These are phyloP conservation scores for Schizopygopsis malacanthus DNA, from an alignment of 2,797 vertebrate species.

Conservation along the genomic window DNA sequence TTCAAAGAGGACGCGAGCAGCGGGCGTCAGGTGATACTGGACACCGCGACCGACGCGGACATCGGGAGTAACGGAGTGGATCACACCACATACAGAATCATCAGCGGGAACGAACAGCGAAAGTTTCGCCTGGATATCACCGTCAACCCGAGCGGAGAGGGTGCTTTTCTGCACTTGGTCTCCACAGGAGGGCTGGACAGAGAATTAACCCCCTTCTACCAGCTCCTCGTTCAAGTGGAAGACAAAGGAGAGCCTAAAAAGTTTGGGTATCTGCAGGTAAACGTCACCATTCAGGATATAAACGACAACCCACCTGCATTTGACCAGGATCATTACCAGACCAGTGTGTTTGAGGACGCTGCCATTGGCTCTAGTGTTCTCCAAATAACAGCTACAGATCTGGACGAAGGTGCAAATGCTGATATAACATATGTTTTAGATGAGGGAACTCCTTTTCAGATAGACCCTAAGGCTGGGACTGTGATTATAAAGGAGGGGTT, in stretches of 20 bases:
- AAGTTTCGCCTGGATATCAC: constrained; percentile 94
- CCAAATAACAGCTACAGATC: constrained; percentile 88
- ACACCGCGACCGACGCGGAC: constrained; percentile 95
- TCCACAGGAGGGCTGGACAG: constrained; percentile 93
- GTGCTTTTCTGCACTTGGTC: constrained; percentile 95
- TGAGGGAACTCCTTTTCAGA: constrained; percentile 89
- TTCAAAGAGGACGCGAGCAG: constrained; percentile 98
- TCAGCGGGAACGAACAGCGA: constrained; percentile 91
- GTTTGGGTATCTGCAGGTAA: constrained; percentile 93
- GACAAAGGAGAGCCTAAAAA: constrained; percentile 93
- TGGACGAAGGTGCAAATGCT: constrained; percentile 91
- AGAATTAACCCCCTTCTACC: constrained; percentile 88
- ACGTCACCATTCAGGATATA: constrained; percentile 95
- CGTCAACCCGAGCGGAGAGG: constrained; percentile 97
- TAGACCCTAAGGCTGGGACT: constrained; percentile 91
- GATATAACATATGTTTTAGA: constrained; percentile 92
- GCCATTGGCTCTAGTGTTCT: constrained; percentile 89
- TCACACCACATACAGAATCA: constrained; percentile 93
- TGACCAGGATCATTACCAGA: constrained; percentile 87
- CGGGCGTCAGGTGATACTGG: constrained; percentile 94
- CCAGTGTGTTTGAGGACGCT: constrained; percentile 89
- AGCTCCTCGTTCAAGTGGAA: constrained; percentile 92
- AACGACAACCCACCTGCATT: constrained; percentile 96
- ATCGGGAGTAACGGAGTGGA: constrained; percentile 94
- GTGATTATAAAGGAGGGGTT: constrained; percentile 89